Percentiles rank a stretch among this genome's conserved stretches.
phyloP scores from a whole-genome alignment of 2,888 invertebrate genomes.

The Drosophila flavopinicola region DNA sequence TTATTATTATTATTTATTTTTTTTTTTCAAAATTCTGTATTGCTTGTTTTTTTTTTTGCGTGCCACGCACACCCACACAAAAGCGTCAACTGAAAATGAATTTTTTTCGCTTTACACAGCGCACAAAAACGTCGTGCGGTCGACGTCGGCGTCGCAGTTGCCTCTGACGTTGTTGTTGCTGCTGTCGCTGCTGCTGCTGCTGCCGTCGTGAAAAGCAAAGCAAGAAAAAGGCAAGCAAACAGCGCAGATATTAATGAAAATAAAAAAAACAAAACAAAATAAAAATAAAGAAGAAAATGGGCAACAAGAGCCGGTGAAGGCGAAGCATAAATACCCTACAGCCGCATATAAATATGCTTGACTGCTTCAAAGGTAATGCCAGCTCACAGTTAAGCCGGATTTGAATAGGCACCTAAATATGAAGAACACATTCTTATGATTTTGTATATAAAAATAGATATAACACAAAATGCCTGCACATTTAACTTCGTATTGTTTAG shows the following conservation, averaged over 20 bases:
- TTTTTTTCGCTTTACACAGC: constrained; percentile 76
- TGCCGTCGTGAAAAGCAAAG: constrained; percentile 60
- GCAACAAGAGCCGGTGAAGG: constrained; percentile 20
- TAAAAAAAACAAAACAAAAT: constrained; percentile 53
- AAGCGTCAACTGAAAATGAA: constrained; percentile 79
- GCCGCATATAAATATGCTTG: not conserved
- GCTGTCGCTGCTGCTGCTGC: constrained; percentile 23
- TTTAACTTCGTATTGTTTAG: not conserved
- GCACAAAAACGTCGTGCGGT: constrained; percentile 68
- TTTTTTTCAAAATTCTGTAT: constrained; percentile 39
- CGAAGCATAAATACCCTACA: constrained; percentile 51
- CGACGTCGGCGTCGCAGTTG: constrained; percentile 57
- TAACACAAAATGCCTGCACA: not conserved
- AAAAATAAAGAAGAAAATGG: constrained; percentile 64
- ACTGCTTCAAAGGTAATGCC: not conserved
- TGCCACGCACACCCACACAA: constrained; percentile 75
- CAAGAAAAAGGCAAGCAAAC: constrained; percentile 65
- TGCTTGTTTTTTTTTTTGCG: constrained; percentile 48
- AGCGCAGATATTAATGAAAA: constrained; percentile 78
- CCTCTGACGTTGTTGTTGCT: constrained; percentile 42
- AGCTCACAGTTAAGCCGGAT: not conserved
- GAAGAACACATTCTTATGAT: not conserved
- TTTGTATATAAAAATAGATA: not conserved
- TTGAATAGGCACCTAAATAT: not conserved
- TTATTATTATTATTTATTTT: constrained; percentile 15